Evolutionary conservation across 2,888 invertebrate species (phyloP).

Genomic region (Pedicia rivosa): DNA sequence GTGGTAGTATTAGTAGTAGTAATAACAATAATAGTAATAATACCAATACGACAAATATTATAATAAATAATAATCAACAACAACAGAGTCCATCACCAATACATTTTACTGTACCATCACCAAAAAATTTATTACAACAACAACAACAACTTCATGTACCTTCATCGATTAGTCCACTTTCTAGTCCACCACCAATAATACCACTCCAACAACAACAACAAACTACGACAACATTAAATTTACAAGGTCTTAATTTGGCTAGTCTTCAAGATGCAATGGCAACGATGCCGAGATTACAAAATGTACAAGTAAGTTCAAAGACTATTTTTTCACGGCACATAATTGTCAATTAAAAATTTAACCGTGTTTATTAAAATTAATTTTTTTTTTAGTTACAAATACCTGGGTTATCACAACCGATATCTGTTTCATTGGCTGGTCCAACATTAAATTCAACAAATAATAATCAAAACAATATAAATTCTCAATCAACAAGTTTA

Average conservation of each 20-base stretch:
- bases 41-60: neutral
- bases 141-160: slow-evolving; percentile 22
- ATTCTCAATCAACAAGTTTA: slow-evolving; percentile 35
- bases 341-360: neutral
- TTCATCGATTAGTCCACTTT: slow-evolving; percentile 38
- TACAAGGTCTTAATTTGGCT: slow-evolving; percentile 58
- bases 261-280: slow-evolving; percentile 41
- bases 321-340: too few relatives aligned
- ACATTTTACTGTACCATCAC: slow-evolving; percentile 8
- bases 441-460: slow-evolving; percentile 25
- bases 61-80: slow-evolving; percentile 1
- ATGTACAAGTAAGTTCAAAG: slow-evolving; percentile 42
- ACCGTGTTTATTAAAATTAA: neutral
- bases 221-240: slow-evolving; percentile 33
- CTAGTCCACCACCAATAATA: slow-evolving; percentile 38
- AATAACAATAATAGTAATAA: neutral
- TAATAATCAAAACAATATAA: slow-evolving; percentile 7
- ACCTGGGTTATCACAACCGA: slow-evolving; percentile 71
- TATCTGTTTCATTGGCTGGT: slow-evolving; percentile 56
- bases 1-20: neutral
- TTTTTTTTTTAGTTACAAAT: slow-evolving; percentile 43
- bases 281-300: slow-evolving; percentile 50
- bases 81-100: neutral
- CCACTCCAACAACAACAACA: slow-evolving; percentile 29
- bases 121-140: slow-evolving; percentile 13